phyloP scores from a whole-genome alignment of 2,797 vertebrate genomes.

The Stomatorhinus walkeri region DNA sequence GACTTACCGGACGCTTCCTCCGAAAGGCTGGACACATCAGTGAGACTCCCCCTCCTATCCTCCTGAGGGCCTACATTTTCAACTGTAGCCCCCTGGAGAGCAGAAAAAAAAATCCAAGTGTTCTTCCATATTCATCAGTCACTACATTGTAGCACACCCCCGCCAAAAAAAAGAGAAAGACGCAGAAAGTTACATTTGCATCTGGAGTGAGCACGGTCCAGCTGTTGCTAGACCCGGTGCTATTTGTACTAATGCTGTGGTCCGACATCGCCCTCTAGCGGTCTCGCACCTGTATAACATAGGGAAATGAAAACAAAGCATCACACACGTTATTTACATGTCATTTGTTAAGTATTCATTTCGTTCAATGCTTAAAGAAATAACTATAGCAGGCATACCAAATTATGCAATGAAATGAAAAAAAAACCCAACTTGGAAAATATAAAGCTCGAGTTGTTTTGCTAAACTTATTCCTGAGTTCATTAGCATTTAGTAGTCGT shows the following conservation, averaged over 20 bases:
- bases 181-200: slow-evolving; percentile 49
- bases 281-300: slow-evolving; percentile 54
- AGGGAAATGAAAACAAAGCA: not conserved
- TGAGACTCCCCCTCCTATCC: slow-evolving; percentile 42
- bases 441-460: not conserved
- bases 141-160: not conserved
- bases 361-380: not conserved
- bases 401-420: not conserved
- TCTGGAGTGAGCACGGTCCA: slow-evolving; percentile 75
- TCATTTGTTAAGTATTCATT: not conserved
- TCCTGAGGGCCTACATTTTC: slow-evolving; percentile 52
- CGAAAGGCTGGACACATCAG: slow-evolving; percentile 20
- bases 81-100: slow-evolving; percentile 45
- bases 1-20: slow-evolving; percentile 19
- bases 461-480: slow-evolving; percentile 41
- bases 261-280: slow-evolving; percentile 70
- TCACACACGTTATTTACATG: not conserved
- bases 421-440: not conserved
- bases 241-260: slow-evolving; percentile 47
- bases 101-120: not conserved
- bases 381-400: not conserved
- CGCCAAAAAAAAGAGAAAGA: not conserved
- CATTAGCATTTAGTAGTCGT: slow-evolving; percentile 58
- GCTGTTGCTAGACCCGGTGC: slow-evolving; percentile 56
- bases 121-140: not conserved